Percentiles rank a stretch among this genome's conserved stretches.
Evolutionary conservation across 2,888 invertebrate species (phyloP).

Genomic region (Leptothorax acervorum): DNA sequence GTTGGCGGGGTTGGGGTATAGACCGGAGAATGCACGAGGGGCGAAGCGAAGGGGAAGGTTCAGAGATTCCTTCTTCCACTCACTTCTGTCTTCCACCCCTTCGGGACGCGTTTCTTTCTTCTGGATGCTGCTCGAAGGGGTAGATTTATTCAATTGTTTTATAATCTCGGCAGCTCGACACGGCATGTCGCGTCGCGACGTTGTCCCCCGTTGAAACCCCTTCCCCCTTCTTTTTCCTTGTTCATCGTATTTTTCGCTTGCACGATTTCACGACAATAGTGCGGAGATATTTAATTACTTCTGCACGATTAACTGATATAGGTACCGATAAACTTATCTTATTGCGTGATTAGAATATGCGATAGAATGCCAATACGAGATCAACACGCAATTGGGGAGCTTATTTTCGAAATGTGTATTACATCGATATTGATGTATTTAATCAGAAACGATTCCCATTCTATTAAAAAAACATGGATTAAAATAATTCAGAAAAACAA

Average conservation of each 20-base stretch:
- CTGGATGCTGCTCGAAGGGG: constrained; percentile 13
- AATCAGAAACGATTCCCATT: not conserved
- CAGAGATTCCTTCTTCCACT: constrained; percentile 59
- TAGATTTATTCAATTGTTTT: constrained; percentile 70
- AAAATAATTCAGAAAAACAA: not conserved
- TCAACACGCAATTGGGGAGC: not conserved
- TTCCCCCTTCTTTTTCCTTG: not conserved
- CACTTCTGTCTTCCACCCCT: constrained; percentile 13
- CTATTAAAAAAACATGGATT: not conserved
- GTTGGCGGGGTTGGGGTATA: constrained; percentile 40
- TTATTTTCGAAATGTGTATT: not conserved
- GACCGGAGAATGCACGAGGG: not conserved
- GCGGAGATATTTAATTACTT: constrained; percentile 34
- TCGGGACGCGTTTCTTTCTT: constrained; percentile 12
- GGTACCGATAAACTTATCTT: not conserved
- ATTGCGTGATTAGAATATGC: not conserved
- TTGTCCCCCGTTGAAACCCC: not conserved
- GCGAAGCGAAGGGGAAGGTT: constrained; percentile 28
- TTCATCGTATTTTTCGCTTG: constrained; percentile 42
- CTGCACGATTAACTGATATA: constrained; percentile 35
- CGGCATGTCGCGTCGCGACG: not conserved
- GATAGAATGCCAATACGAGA: not conserved
- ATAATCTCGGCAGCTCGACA: constrained; percentile 61
- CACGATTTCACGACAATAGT: constrained; percentile 14
- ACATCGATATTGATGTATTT: not conserved